Evolutionary conservation across 1,140 invertebrate species (phyloP).

Genomic region (Magallana gigas): DNA sequence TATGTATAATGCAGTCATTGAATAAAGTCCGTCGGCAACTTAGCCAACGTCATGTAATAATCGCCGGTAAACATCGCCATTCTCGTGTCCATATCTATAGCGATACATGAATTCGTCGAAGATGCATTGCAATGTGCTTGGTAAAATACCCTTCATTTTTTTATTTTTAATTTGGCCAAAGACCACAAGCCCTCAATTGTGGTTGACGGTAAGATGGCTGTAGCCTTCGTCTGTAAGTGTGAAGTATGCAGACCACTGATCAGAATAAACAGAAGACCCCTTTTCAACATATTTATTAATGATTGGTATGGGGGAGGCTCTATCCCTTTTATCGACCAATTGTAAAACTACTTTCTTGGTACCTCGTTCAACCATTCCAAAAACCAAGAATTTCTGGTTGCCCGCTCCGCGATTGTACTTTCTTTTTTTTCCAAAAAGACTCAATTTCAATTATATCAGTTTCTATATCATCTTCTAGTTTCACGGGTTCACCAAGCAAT

Average conservation of each 20-base stretch:
- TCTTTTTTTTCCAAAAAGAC: background rate
- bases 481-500: background rate
- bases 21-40: background rate
- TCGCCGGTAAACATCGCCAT: background rate
- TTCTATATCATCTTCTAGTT: background rate
- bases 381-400: constrained; percentile 39
- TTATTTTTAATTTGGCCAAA: background rate
- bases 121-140: background rate
- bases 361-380: constrained; percentile 17
- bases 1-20: background rate
- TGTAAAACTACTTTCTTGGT: constrained; percentile 15
- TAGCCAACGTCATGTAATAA: background rate
- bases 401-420: constrained; percentile 24
- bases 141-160: background rate
- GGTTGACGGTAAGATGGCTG: too few relatives aligned
- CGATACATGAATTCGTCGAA: background rate
- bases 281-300: constrained; percentile 7
- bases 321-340: background rate
- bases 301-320: background rate
- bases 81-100: background rate
- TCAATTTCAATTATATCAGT: background rate
- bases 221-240: background rate
- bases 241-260: background rate
- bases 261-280: background rate
- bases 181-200: background rate